A percentile compares a stretch with the other conserved stretches of the same genome.
Evolutionary conservation across 2,888 invertebrate species (phyloP).

Genomic region (Ferdinandea cuprea): DNA sequence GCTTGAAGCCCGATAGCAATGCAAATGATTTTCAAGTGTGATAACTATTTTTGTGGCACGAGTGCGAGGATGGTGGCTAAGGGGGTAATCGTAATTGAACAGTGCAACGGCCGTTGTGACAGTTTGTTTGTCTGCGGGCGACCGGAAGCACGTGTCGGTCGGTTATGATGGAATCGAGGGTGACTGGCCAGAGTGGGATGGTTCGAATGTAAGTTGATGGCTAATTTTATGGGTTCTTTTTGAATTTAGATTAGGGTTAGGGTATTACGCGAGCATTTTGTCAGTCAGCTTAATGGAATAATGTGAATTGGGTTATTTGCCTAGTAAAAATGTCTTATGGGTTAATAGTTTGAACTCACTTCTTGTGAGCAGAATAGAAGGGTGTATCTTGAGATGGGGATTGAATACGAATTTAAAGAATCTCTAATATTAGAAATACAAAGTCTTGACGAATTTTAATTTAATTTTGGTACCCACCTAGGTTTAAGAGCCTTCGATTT

Average conservation of each 20-base stretch:
- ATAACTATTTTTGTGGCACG: constrained; percentile 59
- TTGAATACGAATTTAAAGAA: no score
- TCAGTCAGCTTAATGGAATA: not conserved
- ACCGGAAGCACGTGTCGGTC: constrained; percentile 30
- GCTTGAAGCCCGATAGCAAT: constrained; percentile 29
- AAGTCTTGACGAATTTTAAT: no score
- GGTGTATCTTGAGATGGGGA: no score
- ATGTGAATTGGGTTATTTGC: not conserved
- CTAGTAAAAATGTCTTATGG: constrained; percentile 9
- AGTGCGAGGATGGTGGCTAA: not conserved
- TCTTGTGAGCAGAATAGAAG: no score
- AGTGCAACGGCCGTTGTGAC: constrained; percentile 4
- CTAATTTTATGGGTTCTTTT: constrained; percentile 41
- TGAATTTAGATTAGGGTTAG: constrained; percentile 43
- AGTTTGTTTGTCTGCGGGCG: constrained; percentile 27
- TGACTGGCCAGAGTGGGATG: not conserved
- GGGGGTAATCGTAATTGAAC: constrained; percentile 26
- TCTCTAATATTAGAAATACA: no score
- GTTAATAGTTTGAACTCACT: no score
- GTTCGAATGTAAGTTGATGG: constrained; percentile 5
- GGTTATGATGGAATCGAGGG: not conserved
- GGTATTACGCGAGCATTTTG: constrained; percentile 7
- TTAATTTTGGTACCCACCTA: no score
- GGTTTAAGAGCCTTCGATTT: no score
- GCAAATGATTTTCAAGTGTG: constrained; percentile 62